These are phyloP conservation scores for Drosophila asahinai DNA, from an alignment of 1,140 invertebrate genomes.

Conservation along the genomic window DNA sequence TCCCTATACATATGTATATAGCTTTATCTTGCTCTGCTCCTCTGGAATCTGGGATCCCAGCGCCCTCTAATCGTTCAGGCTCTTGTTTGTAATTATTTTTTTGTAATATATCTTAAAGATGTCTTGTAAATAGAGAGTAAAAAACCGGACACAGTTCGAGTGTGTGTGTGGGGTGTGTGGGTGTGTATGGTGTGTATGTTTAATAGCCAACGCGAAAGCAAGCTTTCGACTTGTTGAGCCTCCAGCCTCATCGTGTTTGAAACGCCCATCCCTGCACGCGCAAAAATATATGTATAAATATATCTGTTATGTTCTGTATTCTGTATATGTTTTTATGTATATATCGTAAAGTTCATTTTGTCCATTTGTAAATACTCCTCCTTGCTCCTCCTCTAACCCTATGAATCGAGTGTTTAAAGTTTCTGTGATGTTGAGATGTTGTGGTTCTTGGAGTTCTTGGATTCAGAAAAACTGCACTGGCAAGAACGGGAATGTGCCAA, in stretches of 20 bases:
- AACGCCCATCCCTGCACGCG: constrained; percentile 72
- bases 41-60: constrained; percentile 37
- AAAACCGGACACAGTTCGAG: constrained; percentile 61
- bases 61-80: constrained; percentile 55
- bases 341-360: constrained; percentile 66
- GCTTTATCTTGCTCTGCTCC: constrained; percentile 50
- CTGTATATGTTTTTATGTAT: constrained; percentile 50
- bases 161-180: constrained; percentile 31
- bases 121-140: constrained; percentile 61
- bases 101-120: constrained; percentile 74
- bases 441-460: constrained; percentile 36
- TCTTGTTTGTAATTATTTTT: constrained; percentile 30
- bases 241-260: constrained; percentile 61
- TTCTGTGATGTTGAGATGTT: constrained; percentile 56
- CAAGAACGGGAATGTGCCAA: constrained; percentile 81
- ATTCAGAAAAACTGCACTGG: constrained; percentile 83
- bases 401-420: constrained; percentile 70
- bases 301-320: constrained; percentile 59
- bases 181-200: constrained; percentile 41
- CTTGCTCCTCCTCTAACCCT: constrained; percentile 41
- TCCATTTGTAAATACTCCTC: constrained; percentile 73
- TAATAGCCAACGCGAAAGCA: constrained; percentile 70
- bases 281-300: constrained; percentile 77
- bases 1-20: constrained; percentile 55
- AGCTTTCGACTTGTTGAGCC: constrained; percentile 65